phyloP scores from a whole-genome alignment of 2,797 vertebrate species.

The Gobio occitaniae region DNA sequence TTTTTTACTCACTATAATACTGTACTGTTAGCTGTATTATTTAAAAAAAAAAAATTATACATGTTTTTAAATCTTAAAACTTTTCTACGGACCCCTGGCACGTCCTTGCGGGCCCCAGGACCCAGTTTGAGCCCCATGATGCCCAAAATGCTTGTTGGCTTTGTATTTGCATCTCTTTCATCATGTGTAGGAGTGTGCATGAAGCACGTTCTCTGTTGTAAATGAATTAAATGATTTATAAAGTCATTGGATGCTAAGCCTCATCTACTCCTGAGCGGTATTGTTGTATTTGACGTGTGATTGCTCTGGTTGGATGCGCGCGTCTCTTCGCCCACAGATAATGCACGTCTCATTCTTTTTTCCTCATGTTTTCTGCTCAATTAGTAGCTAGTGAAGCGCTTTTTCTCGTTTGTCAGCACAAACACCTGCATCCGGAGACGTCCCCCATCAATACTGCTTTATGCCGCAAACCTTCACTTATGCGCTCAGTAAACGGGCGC shows the following conservation, averaged over 20 bases:
- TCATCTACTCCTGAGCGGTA: constrained; percentile 50
- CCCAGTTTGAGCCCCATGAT: too few relatives aligned
- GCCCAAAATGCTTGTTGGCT: not conserved
- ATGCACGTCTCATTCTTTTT: constrained; percentile 80
- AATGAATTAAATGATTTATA: not conserved
- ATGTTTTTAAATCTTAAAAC: too few relatives aligned
- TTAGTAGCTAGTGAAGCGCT: constrained; percentile 86
- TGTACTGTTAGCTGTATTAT: too few relatives aligned
- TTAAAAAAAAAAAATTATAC: too few relatives aligned
- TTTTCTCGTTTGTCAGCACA: constrained; percentile 84
- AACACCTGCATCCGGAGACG: constrained; percentile 89
- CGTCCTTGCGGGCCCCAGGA: too few relatives aligned
- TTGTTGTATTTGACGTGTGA: constrained; percentile 75
- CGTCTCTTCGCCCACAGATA: constrained; percentile 87
- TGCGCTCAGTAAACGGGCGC: constrained; percentile 80
- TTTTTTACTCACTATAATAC: too few relatives aligned
- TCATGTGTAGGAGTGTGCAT: not conserved
- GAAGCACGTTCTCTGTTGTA: not conserved
- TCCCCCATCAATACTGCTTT: constrained; percentile 85
- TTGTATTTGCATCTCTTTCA: not conserved
- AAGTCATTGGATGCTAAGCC: not conserved
- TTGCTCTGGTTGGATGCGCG: constrained; percentile 85
- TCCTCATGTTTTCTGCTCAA: constrained; percentile 86
- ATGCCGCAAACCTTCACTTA: constrained; percentile 79
- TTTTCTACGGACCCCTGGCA: too few relatives aligned